phyloP scores from a whole-genome alignment of 35 echinoderm and acorn worm species.

The Apostichopus parvimensis region DNA sequence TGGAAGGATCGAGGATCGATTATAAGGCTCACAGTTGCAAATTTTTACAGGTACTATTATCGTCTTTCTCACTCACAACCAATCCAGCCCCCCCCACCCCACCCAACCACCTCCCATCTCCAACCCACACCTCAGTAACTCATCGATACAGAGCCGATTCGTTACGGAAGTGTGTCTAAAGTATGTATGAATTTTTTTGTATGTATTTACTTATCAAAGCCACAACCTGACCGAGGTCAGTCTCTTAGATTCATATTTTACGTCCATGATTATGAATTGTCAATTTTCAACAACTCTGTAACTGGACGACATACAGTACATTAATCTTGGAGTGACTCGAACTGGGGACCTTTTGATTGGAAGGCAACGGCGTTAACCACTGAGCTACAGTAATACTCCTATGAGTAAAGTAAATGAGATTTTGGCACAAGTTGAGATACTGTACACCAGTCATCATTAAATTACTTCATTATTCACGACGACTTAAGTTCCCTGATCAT shows the following conservation, averaged over 20 bases:
- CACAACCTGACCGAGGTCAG: too few species aligned
- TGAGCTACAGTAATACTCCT: background rate
- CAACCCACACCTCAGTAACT: background rate
- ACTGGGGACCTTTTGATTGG: too few species aligned
- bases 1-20: conserved; percentile 79
- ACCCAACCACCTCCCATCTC: background rate
- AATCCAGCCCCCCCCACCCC: background rate
- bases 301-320: too few species aligned
- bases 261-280: too few species aligned
- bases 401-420: background rate
- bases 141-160: background rate
- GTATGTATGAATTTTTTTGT: background rate
- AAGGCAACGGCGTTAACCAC: too few species aligned
- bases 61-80: background rate
- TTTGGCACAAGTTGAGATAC: background rate
- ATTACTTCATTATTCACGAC: too few species aligned
- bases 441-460: too few species aligned
- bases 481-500: too few species aligned
- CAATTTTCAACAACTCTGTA: too few species aligned
- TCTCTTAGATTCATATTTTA: too few species aligned
- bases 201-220: background rate
- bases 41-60: conserved; percentile 74
- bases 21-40: conserved; percentile 87
- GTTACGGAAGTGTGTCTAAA: background rate
- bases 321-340: too few species aligned